Percentiles rank a stretch among this genome's conserved stretches.
These are phyloP conservation scores for Nomada hirtipes DNA, from an alignment of 2,888 invertebrate species.

Conservation along the genomic window DNA sequence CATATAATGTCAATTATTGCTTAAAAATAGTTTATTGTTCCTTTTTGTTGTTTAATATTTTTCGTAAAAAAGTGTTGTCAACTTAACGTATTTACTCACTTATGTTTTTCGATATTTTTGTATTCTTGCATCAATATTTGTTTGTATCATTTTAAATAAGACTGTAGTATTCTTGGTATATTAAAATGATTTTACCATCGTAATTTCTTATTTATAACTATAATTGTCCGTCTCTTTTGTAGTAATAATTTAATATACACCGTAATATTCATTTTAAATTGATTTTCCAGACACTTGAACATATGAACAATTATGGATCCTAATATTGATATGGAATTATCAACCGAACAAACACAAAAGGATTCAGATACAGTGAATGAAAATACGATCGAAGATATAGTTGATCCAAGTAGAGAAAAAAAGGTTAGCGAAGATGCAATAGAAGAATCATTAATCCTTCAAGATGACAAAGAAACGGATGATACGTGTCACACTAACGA, in stretches of 20 bases:
- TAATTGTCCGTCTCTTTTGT: not conserved
- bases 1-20: constrained; percentile 44
- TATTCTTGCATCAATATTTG: constrained; percentile 18
- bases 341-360: constrained; percentile 18
- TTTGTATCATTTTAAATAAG: constrained; percentile 21
- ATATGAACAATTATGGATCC: constrained; percentile 45
- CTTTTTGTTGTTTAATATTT: not conserved
- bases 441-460: not conserved
- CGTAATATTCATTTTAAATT: constrained; percentile 17
- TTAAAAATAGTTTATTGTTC: constrained; percentile 27
- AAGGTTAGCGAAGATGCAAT: not conserved
- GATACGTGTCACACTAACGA: constrained; percentile 9
- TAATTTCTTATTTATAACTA: not conserved
- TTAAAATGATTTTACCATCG: not conserved
- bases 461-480: constrained; percentile 5
- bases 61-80: not conserved
- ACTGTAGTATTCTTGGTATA: constrained; percentile 4
- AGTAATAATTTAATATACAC: not conserved
- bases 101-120: not conserved
- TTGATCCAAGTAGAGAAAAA: constrained; percentile 10
- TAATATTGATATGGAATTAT: constrained; percentile 27
- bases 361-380: constrained; percentile 20
- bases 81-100: constrained; percentile 4
- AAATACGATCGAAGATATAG: constrained; percentile 14
- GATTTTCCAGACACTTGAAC: constrained; percentile 10